These are phyloP conservation scores for Zoanthus solanderi DNA, from an alignment of 92 coral and sea anemone genomes.

Conservation along the genomic window DNA sequence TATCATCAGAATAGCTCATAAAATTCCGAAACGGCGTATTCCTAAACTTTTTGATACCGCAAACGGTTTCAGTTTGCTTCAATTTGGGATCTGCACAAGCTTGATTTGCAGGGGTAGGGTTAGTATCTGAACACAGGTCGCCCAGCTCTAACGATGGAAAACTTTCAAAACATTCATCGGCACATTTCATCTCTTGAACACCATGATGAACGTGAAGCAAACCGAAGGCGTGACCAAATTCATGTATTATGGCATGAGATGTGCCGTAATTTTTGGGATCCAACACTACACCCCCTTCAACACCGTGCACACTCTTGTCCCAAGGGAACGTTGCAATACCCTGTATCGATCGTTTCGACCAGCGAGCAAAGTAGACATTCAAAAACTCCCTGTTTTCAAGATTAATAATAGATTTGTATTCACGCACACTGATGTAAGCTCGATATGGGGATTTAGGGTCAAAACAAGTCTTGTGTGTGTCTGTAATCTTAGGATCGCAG, in stretches of 20 bases:
- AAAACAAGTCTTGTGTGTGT: constrained; percentile 75
- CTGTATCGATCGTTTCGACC: constrained; percentile 73
- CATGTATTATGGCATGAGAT: constrained; percentile 86
- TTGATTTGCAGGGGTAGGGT: constrained; percentile 83
- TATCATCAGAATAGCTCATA: constrained; percentile 90
- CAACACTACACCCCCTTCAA: constrained; percentile 81
- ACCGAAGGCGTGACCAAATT: constrained; percentile 93
- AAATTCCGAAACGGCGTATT: constrained; percentile 88
- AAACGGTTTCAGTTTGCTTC: constrained; percentile 43
- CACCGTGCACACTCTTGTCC: constrained; percentile 86
- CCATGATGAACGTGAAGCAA: constrained; percentile 96
- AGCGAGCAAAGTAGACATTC: constrained; percentile 86
- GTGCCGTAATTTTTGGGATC: constrained; percentile 76
- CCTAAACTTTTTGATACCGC: constrained; percentile 63
- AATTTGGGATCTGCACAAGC: constrained; percentile 75
- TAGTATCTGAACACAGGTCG: constrained; percentile 95
- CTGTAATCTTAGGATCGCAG: constrained; percentile 72
- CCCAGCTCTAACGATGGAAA: constrained; percentile 97
- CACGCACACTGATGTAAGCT: constrained; percentile 86
- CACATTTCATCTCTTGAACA: constrained; percentile 72
- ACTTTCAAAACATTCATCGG: constrained; percentile 85
- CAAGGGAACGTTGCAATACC: constrained; percentile 95
- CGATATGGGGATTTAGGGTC: constrained; percentile 87
- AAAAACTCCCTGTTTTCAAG: constrained; percentile 73
- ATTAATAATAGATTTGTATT: constrained; percentile 76